Evolutionary conservation across 2,113 vertebrate genomes (phyloP).

Genomic region (Kryptolebias marmoratus): DNA sequence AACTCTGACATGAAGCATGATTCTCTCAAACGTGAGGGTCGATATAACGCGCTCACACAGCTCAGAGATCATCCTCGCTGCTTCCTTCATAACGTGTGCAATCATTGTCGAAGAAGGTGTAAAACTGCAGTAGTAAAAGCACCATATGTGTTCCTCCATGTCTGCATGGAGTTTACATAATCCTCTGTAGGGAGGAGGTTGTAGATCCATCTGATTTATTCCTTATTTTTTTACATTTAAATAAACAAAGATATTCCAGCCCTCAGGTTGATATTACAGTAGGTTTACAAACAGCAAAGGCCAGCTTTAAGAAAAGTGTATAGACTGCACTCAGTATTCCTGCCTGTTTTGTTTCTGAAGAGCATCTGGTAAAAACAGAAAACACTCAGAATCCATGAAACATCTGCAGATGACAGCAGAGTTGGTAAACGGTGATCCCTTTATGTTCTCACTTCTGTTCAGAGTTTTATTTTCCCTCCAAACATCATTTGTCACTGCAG

Average conservation of each 20-base stretch:
- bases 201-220: neutral
- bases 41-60: neutral
- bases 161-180: neutral
- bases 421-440: neutral
- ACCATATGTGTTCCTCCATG: constrained; percentile 33
- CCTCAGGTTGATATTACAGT: neutral
- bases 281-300: constrained; percentile 9
- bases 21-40: neutral
- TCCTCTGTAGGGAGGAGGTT: neutral
- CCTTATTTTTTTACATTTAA: constrained; percentile 1
- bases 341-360: neutral
- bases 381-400: neutral
- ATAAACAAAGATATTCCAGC: neutral
- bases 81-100: neutral
- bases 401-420: no score
- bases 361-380: constrained; percentile 22
- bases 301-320: constrained; percentile 17
- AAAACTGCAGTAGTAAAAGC: constrained; percentile 44
- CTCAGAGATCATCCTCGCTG: neutral
- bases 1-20: neutral
- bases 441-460: constrained; percentile 1
- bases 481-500: neutral
- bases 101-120: constrained; percentile 3
- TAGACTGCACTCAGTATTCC: no score
- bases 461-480: neutral